Evolutionary conservation across 1,140 invertebrate genomes (phyloP).

Genomic region (Melanaphis sacchari): DNA sequence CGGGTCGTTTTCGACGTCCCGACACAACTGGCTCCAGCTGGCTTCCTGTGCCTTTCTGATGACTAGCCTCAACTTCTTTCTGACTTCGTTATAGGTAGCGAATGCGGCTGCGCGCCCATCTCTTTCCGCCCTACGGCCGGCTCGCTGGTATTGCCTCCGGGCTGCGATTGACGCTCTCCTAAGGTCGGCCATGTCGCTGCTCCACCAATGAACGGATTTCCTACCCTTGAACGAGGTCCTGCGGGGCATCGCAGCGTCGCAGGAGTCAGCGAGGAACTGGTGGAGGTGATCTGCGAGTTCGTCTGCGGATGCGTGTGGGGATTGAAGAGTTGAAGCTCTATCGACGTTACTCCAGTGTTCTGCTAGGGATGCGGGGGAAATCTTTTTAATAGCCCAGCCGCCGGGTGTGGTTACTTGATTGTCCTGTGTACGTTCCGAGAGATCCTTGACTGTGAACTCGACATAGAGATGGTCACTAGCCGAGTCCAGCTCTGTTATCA

Average conservation of each 20-base stretch:
- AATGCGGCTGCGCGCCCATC: not conserved
- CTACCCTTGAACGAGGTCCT: not conserved
- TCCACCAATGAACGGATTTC: not conserved
- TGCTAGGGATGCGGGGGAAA: no score
- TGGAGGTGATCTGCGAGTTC: not conserved
- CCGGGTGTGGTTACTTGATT: no score
- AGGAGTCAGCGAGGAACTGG: not conserved
- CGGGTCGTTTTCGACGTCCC: not conserved
- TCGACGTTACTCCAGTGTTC: no score
- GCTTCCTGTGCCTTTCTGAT: not conserved
- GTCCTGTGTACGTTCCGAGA: no score
- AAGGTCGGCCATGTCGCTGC: not conserved
- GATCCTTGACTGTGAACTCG: no score
- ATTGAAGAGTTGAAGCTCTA: fast-evolving
- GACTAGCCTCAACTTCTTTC: not conserved
- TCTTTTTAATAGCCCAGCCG: no score
- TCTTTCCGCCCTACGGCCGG: not conserved
- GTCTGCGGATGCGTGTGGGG: not conserved
- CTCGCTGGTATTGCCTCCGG: not conserved
- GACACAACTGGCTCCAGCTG: not conserved
- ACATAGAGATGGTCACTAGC: not conserved
- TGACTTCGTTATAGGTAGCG: not conserved
- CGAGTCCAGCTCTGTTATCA: not conserved
- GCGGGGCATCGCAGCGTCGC: not conserved
- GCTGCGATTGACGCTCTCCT: not conserved